Evolutionary conservation across 1,140 invertebrate genomes (phyloP), one percentile per base, ranked within the genome.

Genomic region (Lucilia sericata): DNA sequence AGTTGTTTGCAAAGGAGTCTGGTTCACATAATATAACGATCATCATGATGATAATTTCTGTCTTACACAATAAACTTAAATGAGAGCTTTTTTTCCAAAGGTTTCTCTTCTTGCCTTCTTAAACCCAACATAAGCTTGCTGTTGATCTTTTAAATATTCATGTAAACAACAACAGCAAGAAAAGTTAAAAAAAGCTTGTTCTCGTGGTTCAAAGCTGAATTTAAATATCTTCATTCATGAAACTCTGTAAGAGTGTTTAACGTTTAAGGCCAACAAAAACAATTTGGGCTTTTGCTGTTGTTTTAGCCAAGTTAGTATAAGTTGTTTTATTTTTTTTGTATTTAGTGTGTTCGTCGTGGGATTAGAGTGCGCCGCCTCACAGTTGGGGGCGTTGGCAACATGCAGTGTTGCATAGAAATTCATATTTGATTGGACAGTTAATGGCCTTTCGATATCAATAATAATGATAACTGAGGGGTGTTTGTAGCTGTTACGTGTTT

Each of bases 321-420:
- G 25, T 30, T 30, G 25, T 30, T 30, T 30, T 1, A 30, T 30
- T 30, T 30, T 30, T 30, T 30, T 42, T 21, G 76, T 49, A 13
- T n/a, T 49, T 80, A 8, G n/a, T 80, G 42, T 47, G 42, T 49
- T 80, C 19, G 76, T 80, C 19, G 76, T 51, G 42, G 42, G 76
- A 80, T 88, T 88, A 88, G 87, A 89, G 89, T 89, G 88, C 88
- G 87, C 87, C 88, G 88, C 88, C 87, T 88, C 89, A 87, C 89
- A 87, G 88, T 89, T 83, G 84, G 88, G 89, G 89, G 89, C 88
- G 89, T 89, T 88, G 88, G 88, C 88, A 85, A 86, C 89, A 86
- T 84, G 88, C 88, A 87, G 89, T 87, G 89, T 85, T 82, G 82
- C 75, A 80, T 84, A 84, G 82, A 82, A 83, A 83, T 84, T 83